Evolutionary conservation across 2,888 invertebrate species (phyloP), one percentile per base, ranked within the genome.

Genomic region (Acronicta psi): DNA sequence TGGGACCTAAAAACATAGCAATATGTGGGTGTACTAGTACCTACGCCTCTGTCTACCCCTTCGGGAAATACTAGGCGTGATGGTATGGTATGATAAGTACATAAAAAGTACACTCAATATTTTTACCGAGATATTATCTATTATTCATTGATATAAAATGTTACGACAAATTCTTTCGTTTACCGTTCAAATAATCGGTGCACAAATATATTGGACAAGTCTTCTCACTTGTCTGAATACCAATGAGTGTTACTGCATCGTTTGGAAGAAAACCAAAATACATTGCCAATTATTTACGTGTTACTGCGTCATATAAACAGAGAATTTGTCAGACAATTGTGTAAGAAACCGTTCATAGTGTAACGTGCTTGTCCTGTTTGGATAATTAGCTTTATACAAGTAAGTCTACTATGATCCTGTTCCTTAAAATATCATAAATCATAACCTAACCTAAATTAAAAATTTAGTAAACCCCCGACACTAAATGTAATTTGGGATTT

Each of bases 221-320:
- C 40, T 14, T 46, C 40, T 36, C 31, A 25, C 46, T 43, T 34
- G 18, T 38, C 16, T 41, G 68, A 58, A 75, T 72, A 72, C 61
- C 52, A 71, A 75, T 75, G 45, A 36, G 34, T 47, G 42, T 52
- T 58, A 29, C 45, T 62, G 62, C 72, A 57, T 66, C 56, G 25
- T 52, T 72, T 72, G 72, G 72, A 72, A 49, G 41, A 41, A 34
- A 41, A 66, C 72, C 73, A 72, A 75, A 61, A 59, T 56, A 44
- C 38, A 37, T 58, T 67, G 67, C 67, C 59, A 71, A 75, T 75
- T 56, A 50, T 69, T 69, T 57, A 40, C 8, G 25, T 37, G 23
- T 49, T 44, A 54, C 43, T 41, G 46, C 31, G 11, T 64, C 59
- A 52, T 29, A 51, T 56, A 57, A 63, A 37, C 38, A 41, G 37